Conservation (phyloP, 2,888 invertebrate species). For the Chironomus riparius region DNA sequence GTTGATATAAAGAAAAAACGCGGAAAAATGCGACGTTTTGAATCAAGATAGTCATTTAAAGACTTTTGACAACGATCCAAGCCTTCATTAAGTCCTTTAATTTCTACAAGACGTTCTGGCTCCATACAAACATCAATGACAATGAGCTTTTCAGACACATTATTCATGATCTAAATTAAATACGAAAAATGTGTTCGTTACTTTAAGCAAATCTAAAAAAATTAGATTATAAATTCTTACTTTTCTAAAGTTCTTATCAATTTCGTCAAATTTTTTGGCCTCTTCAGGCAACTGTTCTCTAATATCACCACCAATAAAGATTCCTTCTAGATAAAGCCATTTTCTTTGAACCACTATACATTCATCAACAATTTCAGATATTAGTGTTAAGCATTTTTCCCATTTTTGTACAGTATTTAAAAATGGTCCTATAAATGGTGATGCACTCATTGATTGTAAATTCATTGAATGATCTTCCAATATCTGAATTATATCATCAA, state of each 20-base stretch:
- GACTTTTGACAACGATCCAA: constrained; percentile 88
- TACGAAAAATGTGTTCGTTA: no score
- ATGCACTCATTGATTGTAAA: constrained; percentile 83
- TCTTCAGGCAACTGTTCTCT: constrained; percentile 78
- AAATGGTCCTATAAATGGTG: constrained; percentile 85
- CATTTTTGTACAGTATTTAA: constrained; percentile 70
- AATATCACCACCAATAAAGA: constrained; percentile 85
- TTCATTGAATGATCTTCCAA: constrained; percentile 86
- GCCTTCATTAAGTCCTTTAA: constrained; percentile 60
- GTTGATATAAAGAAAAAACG: constrained; percentile 91
- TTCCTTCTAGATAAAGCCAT: constrained; percentile 88
- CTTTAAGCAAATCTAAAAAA: no score
- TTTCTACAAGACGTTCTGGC: constrained; percentile 63
- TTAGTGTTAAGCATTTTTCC: constrained; percentile 70
- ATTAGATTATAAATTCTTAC: constrained; percentile 45
- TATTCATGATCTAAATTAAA: constrained; percentile 68
- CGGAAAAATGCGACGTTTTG: constrained; percentile 79
- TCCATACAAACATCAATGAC: constrained; percentile 72
- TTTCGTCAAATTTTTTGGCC: constrained; percentile 81
- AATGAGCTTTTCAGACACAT: constrained; percentile 68
- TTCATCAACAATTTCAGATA: constrained; percentile 78
- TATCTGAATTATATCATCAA: constrained; percentile 71
- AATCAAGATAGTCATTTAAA: constrained; percentile 79
- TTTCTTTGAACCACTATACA: constrained; percentile 82
- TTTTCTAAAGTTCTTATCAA: constrained; percentile 70